Base-by-base conservation (phyloP, 92 coral and sea anemone genomes). In the Epizoanthus rinbou region DNA sequence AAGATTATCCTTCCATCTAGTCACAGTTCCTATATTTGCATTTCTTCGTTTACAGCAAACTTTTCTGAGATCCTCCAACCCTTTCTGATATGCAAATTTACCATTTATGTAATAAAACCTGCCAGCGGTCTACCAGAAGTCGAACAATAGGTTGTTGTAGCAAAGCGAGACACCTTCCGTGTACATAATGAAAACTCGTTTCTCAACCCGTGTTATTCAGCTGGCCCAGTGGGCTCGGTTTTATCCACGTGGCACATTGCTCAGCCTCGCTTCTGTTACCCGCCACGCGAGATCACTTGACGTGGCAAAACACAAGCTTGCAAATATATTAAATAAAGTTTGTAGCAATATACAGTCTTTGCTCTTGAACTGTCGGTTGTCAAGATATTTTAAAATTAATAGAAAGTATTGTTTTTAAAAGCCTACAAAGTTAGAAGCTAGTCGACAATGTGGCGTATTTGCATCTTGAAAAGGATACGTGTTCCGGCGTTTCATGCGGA, bases 171-270 rank as follows among this genome's bases (percentile, higher is more conserved):
- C 81, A 58, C 65, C 81, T 75, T 75, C 25, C 81, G 67, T 75
- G 81, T 75, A 75, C 81, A 57, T 75, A 75, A 75, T 75, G 81
- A 75, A 56, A 75, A 75, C 54, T 75, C 68, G 57, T 75, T 75
- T 75, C 45, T 31, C 18, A 75, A 75, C 37, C 22, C 33, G 81
- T 75, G 81, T 75, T 57, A 66, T 9, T 75, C 80, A 75, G 81
- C 81, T 58, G 18, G 24, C 65, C 23, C 52, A 17, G 57, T 75
- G 23, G 19, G 50, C 13, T 18, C 5, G 41, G 3, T 75, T 21
- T 28, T 75, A 2, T 10, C 54, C 81, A 75, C 81, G 81, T 75
- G 81, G 81, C 81, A 37, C 54, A 50, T 50, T 9, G 14, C 18
- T 3, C 43, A 18, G 8, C 60, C 69, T 18, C 11, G 23, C 81